Base-by-base conservation (phyloP, 2,113 vertebrate species). In the Muntiacus reevesi region DNA sequence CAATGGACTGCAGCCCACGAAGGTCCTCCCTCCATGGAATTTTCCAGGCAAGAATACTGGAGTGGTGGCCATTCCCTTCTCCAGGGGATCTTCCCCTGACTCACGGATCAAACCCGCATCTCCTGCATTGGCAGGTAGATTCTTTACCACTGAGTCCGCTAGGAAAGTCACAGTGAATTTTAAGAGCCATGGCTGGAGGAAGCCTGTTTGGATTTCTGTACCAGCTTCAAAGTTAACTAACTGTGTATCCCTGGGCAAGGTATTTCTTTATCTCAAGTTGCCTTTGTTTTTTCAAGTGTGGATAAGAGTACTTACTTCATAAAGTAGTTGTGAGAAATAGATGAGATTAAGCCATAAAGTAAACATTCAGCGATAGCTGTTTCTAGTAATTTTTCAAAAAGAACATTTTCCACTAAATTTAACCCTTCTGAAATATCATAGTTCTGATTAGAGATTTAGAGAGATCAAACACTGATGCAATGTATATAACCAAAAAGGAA, bases 391-490 rank as follows among this genome's bases (percentile, higher is more conserved):
- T 47, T 57, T 60, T 17, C 16, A 47, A 95, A 64, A 71, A 90
- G 91, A 71, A 82, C 19, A 40, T 59, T 74, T 96, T 52, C 43
- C 54, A 91, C 8, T 47, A 43, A 81, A 36, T 50, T 6, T 25
- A 81, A 94, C n/a, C 19, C 57, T 10, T 88, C 67, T 57, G 45
- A 94, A 88, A 88, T 93, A 86, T 12, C 30, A 36, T 2, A 54
- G 74, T 95, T 87, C 57, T 94, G n/a, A 54, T 40, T n/a, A 96
- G 45, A 85, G 81, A 81, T 91, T 93, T 71, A 87, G 40, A 92
- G 71, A 40, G n/a, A 33, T 14, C 36, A 57, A 89, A 92, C 59
- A 57, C 0, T 13, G 23, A 85, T 30, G 40, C 60, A 6, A 40
- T 28, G 27, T 52, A 96, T 14, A 55, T 3, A 28, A 36, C 17